Percentiles rank a stretch among this genome's conserved stretches.
phyloP scores from a whole-genome alignment of 2,797 vertebrate genomes.

The Gambelia wislizenii region DNA sequence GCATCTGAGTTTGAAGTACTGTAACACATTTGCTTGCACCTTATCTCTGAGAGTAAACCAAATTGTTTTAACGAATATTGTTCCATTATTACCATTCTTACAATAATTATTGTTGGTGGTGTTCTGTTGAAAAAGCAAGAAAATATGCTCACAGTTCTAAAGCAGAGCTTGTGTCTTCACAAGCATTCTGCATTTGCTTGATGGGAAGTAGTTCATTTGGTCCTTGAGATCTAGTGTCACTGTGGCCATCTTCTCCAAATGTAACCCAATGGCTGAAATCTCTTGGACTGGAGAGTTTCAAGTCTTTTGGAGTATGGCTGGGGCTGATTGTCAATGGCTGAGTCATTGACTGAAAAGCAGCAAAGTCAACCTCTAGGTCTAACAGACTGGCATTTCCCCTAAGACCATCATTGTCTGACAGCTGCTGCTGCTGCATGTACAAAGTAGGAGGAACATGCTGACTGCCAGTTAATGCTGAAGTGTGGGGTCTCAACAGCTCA shows the following conservation, averaged over 20 bases:
- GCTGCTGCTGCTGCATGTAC: slow-evolving; percentile 41
- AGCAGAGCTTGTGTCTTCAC: slow-evolving; percentile 17
- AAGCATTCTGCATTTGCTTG: slow-evolving; percentile 50
- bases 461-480: background rate
- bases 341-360: background rate
- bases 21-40: slow-evolving; percentile 45
- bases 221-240: slow-evolving; percentile 45
- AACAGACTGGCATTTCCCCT: slow-evolving; percentile 45
- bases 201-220: slow-evolving; percentile 58
- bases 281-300: background rate
- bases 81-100: too few relatives aligned
- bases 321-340: background rate
- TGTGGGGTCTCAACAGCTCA: background rate
- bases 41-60: slow-evolving; percentile 37
- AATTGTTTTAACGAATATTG: background rate
- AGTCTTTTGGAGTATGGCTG: slow-evolving; percentile 25
- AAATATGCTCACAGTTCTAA: slow-evolving; percentile 37
- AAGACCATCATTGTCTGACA: slow-evolving; percentile 21
- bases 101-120: background rate
- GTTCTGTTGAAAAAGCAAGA: background rate
- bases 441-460: slow-evolving; percentile 48
- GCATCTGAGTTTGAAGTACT: background rate
- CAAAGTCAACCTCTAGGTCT: slow-evolving; percentile 39
- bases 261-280: slow-evolving; percentile 69
- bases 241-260: slow-evolving; percentile 68